Percentiles rank a stretch among this genome's conserved stretches.
phyloP scores from a whole-genome alignment of 1,140 invertebrate genomes.

The Nixonia krombeini region DNA sequence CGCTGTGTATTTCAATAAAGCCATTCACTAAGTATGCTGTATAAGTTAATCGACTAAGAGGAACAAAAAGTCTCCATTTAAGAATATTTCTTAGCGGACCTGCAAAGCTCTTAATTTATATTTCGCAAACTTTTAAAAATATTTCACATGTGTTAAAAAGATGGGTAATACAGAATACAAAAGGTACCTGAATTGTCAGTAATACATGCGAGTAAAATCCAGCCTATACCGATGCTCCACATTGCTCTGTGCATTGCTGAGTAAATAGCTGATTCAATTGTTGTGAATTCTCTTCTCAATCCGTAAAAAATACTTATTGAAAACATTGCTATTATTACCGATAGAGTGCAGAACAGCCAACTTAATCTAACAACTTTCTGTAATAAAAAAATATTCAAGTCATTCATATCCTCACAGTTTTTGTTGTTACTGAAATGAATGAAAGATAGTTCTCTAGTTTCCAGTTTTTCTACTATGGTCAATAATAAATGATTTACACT shows the following conservation, averaged over 20 bases:
- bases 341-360: conserved; percentile 74
- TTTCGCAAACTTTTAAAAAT: conserved; percentile 16
- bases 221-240: conserved; percentile 78
- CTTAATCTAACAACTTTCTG: conserved; percentile 73
- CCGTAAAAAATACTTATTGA: conserved; percentile 76
- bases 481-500: no score
- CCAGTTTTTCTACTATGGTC: no score
- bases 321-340: conserved; percentile 74
- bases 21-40: conserved; percentile 82
- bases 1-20: conserved; percentile 76
- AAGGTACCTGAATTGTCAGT: conserved; percentile 78
- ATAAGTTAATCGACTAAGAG: conserved; percentile 79
- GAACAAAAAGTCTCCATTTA: conserved; percentile 76
- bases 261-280: conserved; percentile 76
- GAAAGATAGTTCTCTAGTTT: no score
- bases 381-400: no score
- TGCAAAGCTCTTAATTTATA: no score
- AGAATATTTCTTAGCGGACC: conserved; percentile 76
- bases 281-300: conserved; percentile 73
- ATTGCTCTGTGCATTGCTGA: conserved; percentile 76
- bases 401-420: no score
- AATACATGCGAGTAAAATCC: conserved; percentile 80
- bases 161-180: conserved; percentile 52
- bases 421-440: no score
- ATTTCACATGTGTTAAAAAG: no score